phyloP scores from a whole-genome alignment of 2,113 vertebrate species.

The Odocoileus virginianus region DNA sequence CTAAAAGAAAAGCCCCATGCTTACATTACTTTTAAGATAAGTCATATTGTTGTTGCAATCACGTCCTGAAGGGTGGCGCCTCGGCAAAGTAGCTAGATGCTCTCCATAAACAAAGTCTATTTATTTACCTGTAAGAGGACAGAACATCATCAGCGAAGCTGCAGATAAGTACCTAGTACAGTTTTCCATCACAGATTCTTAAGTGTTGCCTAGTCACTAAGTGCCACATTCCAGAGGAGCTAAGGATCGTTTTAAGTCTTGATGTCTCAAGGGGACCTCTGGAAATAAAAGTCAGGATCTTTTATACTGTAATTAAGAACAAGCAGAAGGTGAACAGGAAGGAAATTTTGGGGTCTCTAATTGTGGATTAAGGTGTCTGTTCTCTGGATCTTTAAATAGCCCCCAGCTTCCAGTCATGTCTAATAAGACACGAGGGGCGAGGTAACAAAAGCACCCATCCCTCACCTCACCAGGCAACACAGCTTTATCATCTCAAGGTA shows the following conservation, averaged over 20 bases:
- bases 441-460: rapidly evolving
- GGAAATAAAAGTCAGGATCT: neutral
- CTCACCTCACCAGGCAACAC: rapidly evolving
- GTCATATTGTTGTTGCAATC: neutral
- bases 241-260: neutral
- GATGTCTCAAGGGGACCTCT: neutral
- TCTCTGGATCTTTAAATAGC: neutral
- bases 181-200: neutral
- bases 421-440: neutral
- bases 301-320: neutral
- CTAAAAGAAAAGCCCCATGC: neutral
- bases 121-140: neutral
- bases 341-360: neutral
- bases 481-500: neutral
- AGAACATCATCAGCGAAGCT: neutral
- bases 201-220: neutral
- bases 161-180: neutral
- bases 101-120: neutral
- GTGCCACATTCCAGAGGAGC: neutral
- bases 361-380: neutral
- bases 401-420: neutral
- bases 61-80: neutral
- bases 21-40: neutral
- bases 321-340: neutral
- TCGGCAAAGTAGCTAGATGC: neutral